Evolutionary conservation across 2,113 vertebrate species (phyloP).

Genomic region (Clarias magur): DNA sequence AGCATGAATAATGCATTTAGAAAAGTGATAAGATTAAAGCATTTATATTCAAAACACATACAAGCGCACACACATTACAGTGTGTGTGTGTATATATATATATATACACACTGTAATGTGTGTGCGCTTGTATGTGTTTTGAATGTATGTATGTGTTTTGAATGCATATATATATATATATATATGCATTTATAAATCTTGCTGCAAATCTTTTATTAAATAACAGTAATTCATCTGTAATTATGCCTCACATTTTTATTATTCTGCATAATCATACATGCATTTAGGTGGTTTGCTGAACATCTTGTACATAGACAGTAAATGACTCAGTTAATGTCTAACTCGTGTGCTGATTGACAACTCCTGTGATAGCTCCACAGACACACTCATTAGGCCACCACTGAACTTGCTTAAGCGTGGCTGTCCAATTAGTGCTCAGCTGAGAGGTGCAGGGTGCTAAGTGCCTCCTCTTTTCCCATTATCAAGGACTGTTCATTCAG

Average conservation of each 20-base stretch:
- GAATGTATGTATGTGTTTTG: too few species aligned
- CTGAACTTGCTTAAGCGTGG: conserved; percentile 74
- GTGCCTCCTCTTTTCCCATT: conserved; percentile 71
- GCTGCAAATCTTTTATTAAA: not conserved
- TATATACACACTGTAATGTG: too few species aligned
- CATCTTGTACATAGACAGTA: conserved; percentile 1
- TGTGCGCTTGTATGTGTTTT: too few species aligned
- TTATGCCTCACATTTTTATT: not conserved
- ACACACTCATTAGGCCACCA: conserved; percentile 72
- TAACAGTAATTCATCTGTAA: not conserved
- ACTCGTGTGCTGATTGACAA: conserved; percentile 52
- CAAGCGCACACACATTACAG: too few species aligned
- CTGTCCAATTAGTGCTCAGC: conserved; percentile 74
- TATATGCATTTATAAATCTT: not conserved
- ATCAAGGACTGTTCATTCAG: conserved; percentile 73
- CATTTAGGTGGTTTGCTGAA: not conserved
- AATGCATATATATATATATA: not conserved
- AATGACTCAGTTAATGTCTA: conserved; percentile 6
- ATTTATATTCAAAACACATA: not conserved
- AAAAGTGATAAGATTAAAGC: not conserved
- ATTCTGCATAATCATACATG: not conserved
- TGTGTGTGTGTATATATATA: not conserved
- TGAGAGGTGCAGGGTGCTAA: conserved; percentile 72
- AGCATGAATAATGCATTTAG: not conserved
- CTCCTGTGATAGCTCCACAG: conserved; percentile 65